Evolutionary conservation across 1,140 invertebrate species (phyloP), one percentile per base, ranked within the genome.

Genomic region (Drosophila fuyamai): DNA sequence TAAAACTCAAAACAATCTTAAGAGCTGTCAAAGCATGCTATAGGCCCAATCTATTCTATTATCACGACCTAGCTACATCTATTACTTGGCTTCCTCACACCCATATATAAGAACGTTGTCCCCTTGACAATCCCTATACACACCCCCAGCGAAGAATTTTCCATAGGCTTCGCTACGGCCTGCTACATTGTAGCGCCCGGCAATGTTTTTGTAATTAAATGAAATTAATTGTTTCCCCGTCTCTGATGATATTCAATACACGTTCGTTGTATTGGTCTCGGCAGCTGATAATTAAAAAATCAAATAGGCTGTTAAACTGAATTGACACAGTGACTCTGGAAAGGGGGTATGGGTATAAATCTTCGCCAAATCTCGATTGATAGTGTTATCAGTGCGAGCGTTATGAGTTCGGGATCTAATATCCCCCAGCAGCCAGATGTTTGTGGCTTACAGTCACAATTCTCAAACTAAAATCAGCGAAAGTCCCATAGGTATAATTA

Each of bases 241-340:
- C 65, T 13, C 51, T 7, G 29, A 32, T 66, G 23, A 48, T 23
- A 32, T 18, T 18, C 32, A 36, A 40, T 65, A 9, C 14, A 14
- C 50, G 32, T 18, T 68, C 43, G 18, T 27, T 27, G 27, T 47
- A n/a, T 16, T 53, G 27, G 35, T 14, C 67, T 55, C 43, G 40
- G 14, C 38, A 54, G 58, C 50, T 85, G 82, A 88, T 84, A 78
- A 75, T 80, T 75, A 55, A 73, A 32, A 57, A 43, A 41, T 40
- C 44, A 79, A 90, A 58, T 79, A 58, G 86, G 79, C 60, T 85
- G 83, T 82, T 80, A 90, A 90, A 90, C 85, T 85, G 65, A 76
- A 57, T 59, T 90, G 85, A 85, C 85, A 90, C 81, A 90, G 41
- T 58, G 50, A 63, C 60, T 51, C 48, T 59, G 51, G 29, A 38